These are phyloP conservation scores for Callocephalon fimbriatum DNA, from an alignment of 2,113 vertebrate genomes.

Conservation along the genomic window DNA sequence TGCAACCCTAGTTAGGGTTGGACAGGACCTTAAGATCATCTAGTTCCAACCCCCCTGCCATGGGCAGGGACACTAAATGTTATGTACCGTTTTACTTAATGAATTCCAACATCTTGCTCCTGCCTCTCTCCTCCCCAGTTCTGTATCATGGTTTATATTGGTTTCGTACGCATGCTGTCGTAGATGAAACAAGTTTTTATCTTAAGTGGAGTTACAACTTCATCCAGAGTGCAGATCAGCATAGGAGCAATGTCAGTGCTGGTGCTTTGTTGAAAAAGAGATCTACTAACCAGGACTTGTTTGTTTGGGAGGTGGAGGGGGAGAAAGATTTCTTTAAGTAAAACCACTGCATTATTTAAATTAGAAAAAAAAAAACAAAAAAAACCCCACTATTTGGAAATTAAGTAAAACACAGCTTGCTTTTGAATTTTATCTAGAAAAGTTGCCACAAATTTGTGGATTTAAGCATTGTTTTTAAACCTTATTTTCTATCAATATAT, in stretches of 20 bases:
- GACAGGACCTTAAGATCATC: too few relatives aligned
- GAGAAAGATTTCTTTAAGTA: neutral
- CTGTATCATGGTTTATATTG: neutral
- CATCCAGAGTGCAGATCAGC: neutral
- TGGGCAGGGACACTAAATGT: neutral
- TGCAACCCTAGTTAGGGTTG: too few relatives aligned
- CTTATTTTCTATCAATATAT: neutral
- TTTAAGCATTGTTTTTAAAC: neutral
- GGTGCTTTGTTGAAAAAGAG: neutral
- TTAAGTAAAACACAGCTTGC: neutral
- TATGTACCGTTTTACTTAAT: neutral
- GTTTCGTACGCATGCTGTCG: neutral
- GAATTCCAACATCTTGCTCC: neutral
- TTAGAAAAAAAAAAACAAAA: neutral
- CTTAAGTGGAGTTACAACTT: neutral
- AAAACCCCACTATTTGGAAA: neutral
- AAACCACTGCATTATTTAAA: neutral
- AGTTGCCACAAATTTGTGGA: neutral
- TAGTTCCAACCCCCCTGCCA: too few relatives aligned
- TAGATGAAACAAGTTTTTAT: neutral
- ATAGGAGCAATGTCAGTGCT: neutral
- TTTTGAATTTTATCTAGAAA: neutral
- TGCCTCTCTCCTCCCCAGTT: neutral
- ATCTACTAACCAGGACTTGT: neutral
- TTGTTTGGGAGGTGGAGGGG: neutral